Base-by-base conservation (phyloP, 2,888 invertebrate species). In the Drosophila nigritarsus region DNA sequence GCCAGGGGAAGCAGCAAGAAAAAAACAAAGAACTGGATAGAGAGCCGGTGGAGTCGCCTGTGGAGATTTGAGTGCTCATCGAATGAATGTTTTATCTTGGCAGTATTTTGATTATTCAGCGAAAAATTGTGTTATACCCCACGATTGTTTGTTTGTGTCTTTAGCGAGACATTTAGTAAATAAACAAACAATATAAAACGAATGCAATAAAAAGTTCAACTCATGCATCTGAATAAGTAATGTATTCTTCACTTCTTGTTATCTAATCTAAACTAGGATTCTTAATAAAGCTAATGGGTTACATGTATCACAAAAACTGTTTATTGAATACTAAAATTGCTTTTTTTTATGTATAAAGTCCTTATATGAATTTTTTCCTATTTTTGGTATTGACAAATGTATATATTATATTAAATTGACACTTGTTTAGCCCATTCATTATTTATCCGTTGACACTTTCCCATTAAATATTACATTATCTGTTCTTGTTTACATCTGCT, bases 31-130 rank as follows among this genome's bases (percentile, higher is more conserved):
- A 30, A n/a, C 30, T 40, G 49, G 74, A 72, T 0, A 76, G 71
- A n/a, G 79, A 87, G 24, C 66, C 79, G 0, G 78, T 77, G 11
- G 91, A 91, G 76, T 89, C 90, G 27, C 86, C 90, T 0, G 65
- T 87, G 15, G 75, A 90, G 69, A 91, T 91, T 59, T 91, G 51
- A 83, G 13, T 15, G 8, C 30, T 63, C 64, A 73, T 73, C 65
- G 32, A 27, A 60, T 30, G n/a, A 65, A 51, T 75, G 81, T 83
- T 72, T 82, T 80, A 85, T 85, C 89, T 68, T 55, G 45, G 50
- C 81, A 81, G 66, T 88, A 86, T 88, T 82, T 78, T 61, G 56
- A 66, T 66, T 73, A 82, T 65, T 45, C 63, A 61, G 50, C 49
- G 48, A 45, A 50, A 58, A 60, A 49, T 50, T 54, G 30, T 68